phyloP scores from a whole-genome alignment of 1,140 invertebrate species.

The Drosophila ironensis region DNA sequence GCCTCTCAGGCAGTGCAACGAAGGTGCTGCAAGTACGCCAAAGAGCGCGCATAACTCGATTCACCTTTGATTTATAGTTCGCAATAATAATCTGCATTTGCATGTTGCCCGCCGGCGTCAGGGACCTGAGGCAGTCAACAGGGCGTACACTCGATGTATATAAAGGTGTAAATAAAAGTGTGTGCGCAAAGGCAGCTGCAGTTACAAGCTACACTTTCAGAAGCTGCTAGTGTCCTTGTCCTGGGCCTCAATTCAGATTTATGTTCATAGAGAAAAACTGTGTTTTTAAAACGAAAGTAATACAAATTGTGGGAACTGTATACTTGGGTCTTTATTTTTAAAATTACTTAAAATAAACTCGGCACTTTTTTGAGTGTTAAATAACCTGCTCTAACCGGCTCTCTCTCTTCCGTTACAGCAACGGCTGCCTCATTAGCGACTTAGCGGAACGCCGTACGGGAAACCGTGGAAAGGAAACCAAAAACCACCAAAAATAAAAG shows the following conservation, averaged over 20 bases:
- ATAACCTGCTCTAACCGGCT: not conserved
- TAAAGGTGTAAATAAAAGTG: not conserved
- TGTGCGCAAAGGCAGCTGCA: conserved; percentile 9
- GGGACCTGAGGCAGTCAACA: conserved; percentile 27
- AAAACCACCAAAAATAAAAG: conserved; percentile 35
- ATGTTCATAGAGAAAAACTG: not conserved
- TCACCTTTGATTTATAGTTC: conserved; percentile 70
- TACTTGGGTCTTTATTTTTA: not conserved
- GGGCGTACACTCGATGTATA: conserved; percentile 51
- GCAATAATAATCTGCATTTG: conserved; percentile 77
- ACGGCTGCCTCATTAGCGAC: conserved; percentile 71
- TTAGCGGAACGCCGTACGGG: conserved; percentile 43
- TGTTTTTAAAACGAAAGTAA: too few species aligned
- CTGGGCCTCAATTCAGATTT: conserved; percentile 8
- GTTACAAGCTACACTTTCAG: conserved; percentile 64
- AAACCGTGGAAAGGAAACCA: conserved; percentile 24
- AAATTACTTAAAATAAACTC: not conserved
- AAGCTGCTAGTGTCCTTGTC: conserved; percentile 51
- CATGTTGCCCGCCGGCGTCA: conserved; percentile 38
- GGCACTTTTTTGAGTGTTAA: not conserved
- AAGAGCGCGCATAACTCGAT: conserved; percentile 71
- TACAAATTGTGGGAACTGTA: too few species aligned
- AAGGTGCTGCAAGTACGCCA: conserved; percentile 51
- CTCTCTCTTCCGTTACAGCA: conserved; percentile 42
- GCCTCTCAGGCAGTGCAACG: conserved; percentile 23